Base-by-base conservation (phyloP, 2,797 vertebrate genomes). In the Hirundo rustica region DNA sequence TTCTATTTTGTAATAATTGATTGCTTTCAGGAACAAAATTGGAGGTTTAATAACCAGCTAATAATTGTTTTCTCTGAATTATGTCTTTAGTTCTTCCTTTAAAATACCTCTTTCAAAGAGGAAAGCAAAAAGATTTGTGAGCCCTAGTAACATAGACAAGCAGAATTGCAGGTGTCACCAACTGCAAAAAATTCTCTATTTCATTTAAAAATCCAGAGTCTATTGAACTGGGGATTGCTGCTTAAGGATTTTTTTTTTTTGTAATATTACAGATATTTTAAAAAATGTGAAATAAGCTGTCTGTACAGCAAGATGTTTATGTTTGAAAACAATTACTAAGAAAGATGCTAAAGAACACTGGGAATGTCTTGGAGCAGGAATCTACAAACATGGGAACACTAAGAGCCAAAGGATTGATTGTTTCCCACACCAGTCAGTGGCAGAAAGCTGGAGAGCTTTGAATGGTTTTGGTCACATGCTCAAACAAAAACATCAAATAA, bases 11-110 rank as follows among this genome's bases (percentile, higher is more conserved):
- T 94, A 71, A 92, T 89, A 53, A 89, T 67, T 71, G 40, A 50
- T 94, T 5, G 3, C 71, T 93, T 94, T 92, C 72, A 82, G 84
- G 80, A 93, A 80, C 61, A 79, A 93, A 94, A 92, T 54, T 27
- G 45, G 48, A 94, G 64, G 23, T 84, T 76, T 74, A 81, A 90
- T 73, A 62, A 89, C 62, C 44, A 51, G 50, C 57, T 91, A 83
- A 91, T 80, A 71, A 78, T 92, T 85, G 87, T 85, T 92, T 89
- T 92, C 25, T 84, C 50, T 83, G 73, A 91, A 65, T 76, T 74
- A 21, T 16, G 22, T 74, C 26, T 74, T 61, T 13, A 67, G 36
- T 77, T 51, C 21, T 95, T 47, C 38, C 18, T 78, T 84, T 64
- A 58, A 91, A 91, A 60, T 58, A 48, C 26, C 11, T 51, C 15